Conservation (phyloP, 1,140 invertebrate genomes). For the Branchinecta lindahli region DNA sequence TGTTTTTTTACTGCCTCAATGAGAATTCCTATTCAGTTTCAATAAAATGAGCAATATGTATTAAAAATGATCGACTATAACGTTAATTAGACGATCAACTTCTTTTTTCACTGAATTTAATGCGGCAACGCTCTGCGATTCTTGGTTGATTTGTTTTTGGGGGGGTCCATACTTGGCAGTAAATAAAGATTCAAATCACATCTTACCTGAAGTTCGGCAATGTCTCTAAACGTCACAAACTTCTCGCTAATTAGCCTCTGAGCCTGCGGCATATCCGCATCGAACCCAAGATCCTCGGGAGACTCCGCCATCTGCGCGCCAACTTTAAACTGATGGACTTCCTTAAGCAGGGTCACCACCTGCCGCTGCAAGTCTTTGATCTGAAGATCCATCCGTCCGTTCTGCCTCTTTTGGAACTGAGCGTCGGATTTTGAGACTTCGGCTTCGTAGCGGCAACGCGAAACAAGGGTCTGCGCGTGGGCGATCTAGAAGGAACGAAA, state of each 20-base stretch:
- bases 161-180: too few relatives aligned
- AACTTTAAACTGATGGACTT: neutral
- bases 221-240: neutral
- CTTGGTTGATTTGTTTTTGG: too few relatives aligned
- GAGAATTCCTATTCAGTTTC: too few relatives aligned
- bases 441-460: neutral
- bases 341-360: neutral
- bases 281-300: neutral
- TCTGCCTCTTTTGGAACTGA: neutral
- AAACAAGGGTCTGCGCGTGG: neutral
- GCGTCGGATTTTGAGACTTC: neutral
- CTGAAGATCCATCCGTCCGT: neutral
- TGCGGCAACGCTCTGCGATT: too few relatives aligned
- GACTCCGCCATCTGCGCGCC: neutral
- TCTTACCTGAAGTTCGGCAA: constrained; percentile 2
- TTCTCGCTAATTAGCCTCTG: neutral
- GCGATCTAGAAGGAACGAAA: neutral
- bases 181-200: too few relatives aligned
- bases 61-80: too few relatives aligned
- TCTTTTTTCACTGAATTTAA: too few relatives aligned
- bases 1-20: too few relatives aligned
- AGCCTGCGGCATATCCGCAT: neutral
- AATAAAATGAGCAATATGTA: too few relatives aligned
- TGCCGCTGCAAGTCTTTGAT: neutral
- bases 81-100: too few relatives aligned